Percentiles rank a stretch among this genome's conserved stretches.
phyloP scores from a whole-genome alignment of 2,888 invertebrate species.

The Empis livida region DNA sequence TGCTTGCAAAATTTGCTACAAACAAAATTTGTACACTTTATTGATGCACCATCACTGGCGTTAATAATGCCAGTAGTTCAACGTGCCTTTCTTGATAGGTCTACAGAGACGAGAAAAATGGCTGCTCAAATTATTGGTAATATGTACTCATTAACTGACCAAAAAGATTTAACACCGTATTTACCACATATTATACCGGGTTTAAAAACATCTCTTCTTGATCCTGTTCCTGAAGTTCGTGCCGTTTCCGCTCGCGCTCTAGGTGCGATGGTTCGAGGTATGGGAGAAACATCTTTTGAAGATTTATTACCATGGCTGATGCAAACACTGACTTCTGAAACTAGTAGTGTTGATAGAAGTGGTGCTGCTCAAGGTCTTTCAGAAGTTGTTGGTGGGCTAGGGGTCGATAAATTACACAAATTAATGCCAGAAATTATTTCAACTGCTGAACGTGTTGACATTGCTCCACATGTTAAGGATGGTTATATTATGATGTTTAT shows the following conservation, averaged over 20 bases:
- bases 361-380: slow-evolving; percentile 96
- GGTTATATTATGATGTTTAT: slow-evolving; percentile 99
- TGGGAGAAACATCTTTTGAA: slow-evolving; percentile 93
- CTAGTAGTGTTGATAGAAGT: slow-evolving; percentile 87
- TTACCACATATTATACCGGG: slow-evolving; percentile 94
- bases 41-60: slow-evolving; percentile 96
- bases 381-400: slow-evolving; percentile 93
- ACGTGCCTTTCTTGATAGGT: slow-evolving; percentile 92
- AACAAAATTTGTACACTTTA: slow-evolving; percentile 97
- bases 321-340: slow-evolving; percentile 91
- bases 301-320: slow-evolving; percentile 97
- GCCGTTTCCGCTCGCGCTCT: slow-evolving; percentile 92
- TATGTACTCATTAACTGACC: slow-evolving; percentile 98
- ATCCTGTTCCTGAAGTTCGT: slow-evolving; percentile 96
- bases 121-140: slow-evolving; percentile 99
- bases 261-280: slow-evolving; percentile 94
- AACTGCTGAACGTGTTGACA: slow-evolving; percentile 84
- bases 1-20: slow-evolving; percentile 90
- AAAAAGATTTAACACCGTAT: slow-evolving; percentile 95
- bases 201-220: slow-evolving; percentile 84
- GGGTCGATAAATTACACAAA: slow-evolving; percentile 86
- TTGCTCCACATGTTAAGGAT: slow-evolving; percentile 94
- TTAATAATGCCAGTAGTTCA: slow-evolving; percentile 99
- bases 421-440: slow-evolving; percentile 95
- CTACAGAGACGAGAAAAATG: slow-evolving; percentile 97